phyloP scores from a whole-genome alignment of 2,797 vertebrate genomes.

The Notoglanidium macrostoma region DNA sequence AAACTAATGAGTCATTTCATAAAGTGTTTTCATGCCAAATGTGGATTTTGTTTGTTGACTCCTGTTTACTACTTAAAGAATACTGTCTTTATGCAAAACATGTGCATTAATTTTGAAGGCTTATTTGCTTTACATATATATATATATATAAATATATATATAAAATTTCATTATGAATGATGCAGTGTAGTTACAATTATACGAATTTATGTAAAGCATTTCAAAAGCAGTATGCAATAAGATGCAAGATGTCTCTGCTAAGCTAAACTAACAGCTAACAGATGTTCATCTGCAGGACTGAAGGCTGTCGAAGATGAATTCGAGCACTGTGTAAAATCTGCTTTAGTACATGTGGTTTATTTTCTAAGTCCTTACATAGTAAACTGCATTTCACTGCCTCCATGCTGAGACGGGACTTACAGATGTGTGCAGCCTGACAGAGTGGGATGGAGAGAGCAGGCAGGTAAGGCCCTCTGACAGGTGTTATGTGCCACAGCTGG shows the following conservation, averaged over 20 bases:
- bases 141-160: too few species aligned
- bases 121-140: too few species aligned
- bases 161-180: neutral
- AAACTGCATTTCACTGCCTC: slow-evolving; percentile 6
- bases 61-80: neutral
- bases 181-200: neutral
- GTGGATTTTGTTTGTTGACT: neutral
- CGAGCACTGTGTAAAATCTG: slow-evolving; percentile 7
- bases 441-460: slow-evolving; percentile 57
- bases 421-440: slow-evolving; percentile 7
- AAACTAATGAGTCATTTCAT: neutral
- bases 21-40: neutral
- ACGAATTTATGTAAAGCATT: neutral
- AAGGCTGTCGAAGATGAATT: slow-evolving; percentile 25
- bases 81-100: neutral
- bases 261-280: slow-evolving; percentile 23
- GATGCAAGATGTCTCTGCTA: slow-evolving; percentile 15
- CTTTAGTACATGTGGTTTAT: neutral
- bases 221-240: slow-evolving; percentile 12
- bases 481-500: slow-evolving; percentile 33
- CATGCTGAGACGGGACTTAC: slow-evolving; percentile 16
- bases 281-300: slow-evolving; percentile 17
- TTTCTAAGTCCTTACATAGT: neutral
- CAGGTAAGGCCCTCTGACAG: slow-evolving; percentile 41
- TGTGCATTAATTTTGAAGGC: neutral